These are phyloP conservation scores for Entelurus aequoreus DNA, from an alignment of 2,113 vertebrate species.

Conservation along the genomic window DNA sequence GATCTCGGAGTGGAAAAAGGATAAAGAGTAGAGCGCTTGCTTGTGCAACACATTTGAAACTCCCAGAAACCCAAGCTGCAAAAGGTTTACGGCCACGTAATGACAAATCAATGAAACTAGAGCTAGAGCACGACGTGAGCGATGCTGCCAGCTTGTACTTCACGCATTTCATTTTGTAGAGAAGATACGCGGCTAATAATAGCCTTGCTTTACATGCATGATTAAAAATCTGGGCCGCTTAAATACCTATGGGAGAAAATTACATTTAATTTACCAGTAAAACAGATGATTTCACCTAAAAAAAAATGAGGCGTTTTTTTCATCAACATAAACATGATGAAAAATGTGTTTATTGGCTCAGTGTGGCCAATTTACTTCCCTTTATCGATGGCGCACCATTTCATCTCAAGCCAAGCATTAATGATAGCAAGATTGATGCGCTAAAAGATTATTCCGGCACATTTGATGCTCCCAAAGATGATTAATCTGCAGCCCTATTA, in stretches of 20 bases:
- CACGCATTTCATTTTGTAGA: neutral
- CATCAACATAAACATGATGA: neutral
- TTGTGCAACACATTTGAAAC: constrained; percentile 14
- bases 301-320: neutral
- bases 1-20: neutral
- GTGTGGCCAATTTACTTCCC: neutral
- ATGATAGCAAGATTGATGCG: neutral
- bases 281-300: neutral
- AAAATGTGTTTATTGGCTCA: neutral
- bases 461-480: neutral
- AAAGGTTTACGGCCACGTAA: neutral
- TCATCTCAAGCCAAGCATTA: neutral
- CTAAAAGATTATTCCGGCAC: neutral
- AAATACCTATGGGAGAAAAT: neutral
- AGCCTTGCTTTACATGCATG: neutral
- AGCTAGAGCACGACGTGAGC: neutral
- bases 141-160: neutral
- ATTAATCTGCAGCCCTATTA: neutral
- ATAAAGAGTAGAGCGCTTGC: neutral
- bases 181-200: too few species aligned
- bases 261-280: neutral
- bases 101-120: neutral
- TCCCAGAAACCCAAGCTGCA: constrained; percentile 18
- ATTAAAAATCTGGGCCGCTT: neutral
- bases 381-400: neutral